Conservation (phyloP, 92 coral and sea anemone genomes). For the Siderastrea siderea region DNA sequence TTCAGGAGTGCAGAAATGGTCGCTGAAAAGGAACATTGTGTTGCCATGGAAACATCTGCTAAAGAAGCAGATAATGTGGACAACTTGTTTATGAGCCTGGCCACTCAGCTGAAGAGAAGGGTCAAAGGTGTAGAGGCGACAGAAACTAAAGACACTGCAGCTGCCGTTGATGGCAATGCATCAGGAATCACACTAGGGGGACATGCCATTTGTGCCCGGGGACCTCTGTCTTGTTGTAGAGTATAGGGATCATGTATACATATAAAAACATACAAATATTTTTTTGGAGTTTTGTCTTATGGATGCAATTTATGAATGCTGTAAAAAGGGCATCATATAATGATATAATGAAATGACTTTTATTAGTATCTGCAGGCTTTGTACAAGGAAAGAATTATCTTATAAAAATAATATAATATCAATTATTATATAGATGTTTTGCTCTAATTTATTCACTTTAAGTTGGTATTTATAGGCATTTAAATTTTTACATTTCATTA, state of each 20-base stretch:
- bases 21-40: conserved; percentile 83
- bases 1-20: conserved; percentile 80
- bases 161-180: conserved; percentile 63
- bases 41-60: conserved; percentile 98
- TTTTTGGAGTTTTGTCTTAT: not conserved
- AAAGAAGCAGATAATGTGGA: conserved; percentile 97
- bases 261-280: not conserved
- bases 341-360: too few species aligned
- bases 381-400: too few species aligned
- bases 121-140: conserved; percentile 72
- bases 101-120: conserved; percentile 87
- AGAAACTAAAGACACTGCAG: conserved; percentile 41
- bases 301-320: not conserved
- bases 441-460: too few species aligned
- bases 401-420: too few species aligned
- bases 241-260: conserved; percentile 41
- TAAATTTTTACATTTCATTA: too few species aligned
- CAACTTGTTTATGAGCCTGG: conserved; percentile 89
- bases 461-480: too few species aligned
- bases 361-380: too few species aligned
- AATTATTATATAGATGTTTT: too few species aligned
- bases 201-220: conserved; percentile 81
- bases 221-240: conserved; percentile 91
- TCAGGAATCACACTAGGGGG: conserved; percentile 78
- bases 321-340: too few species aligned